Evolutionary conservation across 2,888 invertebrate genomes (phyloP).

Genomic region (Napeogenes sylphis): DNA sequence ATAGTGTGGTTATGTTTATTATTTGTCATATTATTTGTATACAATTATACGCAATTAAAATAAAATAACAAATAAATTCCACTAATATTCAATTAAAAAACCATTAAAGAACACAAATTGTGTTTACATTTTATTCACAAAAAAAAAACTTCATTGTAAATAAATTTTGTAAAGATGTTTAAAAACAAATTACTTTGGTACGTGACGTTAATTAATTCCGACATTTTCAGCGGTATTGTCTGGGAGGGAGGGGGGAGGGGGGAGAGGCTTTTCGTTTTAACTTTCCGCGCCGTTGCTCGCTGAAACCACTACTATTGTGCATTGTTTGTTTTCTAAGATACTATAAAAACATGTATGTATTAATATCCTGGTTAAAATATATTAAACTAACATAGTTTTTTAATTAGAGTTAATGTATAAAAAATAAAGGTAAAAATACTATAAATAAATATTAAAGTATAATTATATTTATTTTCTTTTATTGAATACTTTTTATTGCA

Average conservation of each 20-base stretch:
- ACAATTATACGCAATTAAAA: too few relatives aligned
- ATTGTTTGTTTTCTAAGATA: background rate
- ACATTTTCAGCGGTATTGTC: constrained; percentile 39
- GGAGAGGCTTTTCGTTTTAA: constrained; percentile 51
- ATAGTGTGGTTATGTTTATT: too few relatives aligned
- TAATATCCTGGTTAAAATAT: too few relatives aligned
- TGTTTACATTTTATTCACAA: background rate
- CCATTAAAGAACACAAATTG: background rate
- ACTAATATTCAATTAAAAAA: background rate
- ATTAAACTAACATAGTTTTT: too few relatives aligned
- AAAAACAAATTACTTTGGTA: constrained; percentile 19
- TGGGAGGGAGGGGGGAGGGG: constrained; percentile 29
- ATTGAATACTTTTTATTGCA: too few relatives aligned
- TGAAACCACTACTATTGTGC: constrained; percentile 26
- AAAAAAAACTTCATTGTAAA: background rate
- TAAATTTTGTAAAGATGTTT: constrained; percentile 10
- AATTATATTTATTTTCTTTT: too few relatives aligned
- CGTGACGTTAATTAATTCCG: constrained; percentile 40
- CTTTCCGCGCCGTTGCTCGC: constrained; percentile 52
- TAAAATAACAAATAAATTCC: background rate
- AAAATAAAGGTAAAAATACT: too few relatives aligned
- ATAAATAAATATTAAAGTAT: too few relatives aligned
- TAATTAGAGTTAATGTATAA: too few relatives aligned
- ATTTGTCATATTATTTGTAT: too few relatives aligned
- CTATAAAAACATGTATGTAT: too few relatives aligned